These are phyloP conservation scores for Ploceus nigricollis DNA, from an alignment of 2,113 vertebrate genomes.

Conservation along the genomic window DNA sequence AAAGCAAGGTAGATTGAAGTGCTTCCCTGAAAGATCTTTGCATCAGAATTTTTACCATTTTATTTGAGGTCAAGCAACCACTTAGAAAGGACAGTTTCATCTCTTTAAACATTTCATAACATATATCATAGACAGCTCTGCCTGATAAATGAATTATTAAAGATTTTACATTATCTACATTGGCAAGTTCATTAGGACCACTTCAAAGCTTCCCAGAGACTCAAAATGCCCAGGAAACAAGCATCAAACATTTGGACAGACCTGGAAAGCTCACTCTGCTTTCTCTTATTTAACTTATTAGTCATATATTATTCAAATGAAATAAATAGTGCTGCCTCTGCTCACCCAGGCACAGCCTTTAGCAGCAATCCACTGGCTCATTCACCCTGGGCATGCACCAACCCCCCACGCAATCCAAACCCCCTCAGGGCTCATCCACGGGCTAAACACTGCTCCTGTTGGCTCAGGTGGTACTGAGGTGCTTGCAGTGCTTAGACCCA, in stretches of 20 bases:
- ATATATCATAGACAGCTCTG: background rate
- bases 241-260: constrained; percentile 8
- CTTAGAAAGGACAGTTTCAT: background rate
- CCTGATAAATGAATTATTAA: constrained; percentile 57
- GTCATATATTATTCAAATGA: constrained; percentile 45
- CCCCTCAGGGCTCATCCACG: background rate
- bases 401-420: background rate
- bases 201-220: constrained; percentile 17
- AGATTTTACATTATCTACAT: constrained; percentile 46
- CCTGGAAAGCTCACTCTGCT: constrained; percentile 5
- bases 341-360: background rate
- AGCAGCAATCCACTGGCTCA: background rate
- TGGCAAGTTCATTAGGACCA: constrained; percentile 29
- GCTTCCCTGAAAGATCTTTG: background rate
- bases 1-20: background rate
- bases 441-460: background rate
- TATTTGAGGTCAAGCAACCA: background rate
- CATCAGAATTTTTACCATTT: background rate
- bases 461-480: background rate
- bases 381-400: background rate
- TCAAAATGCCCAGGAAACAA: constrained; percentile 4
- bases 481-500: background rate
- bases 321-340: background rate
- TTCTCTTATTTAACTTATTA: constrained; percentile 35
- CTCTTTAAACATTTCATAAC: constrained; percentile 11